phyloP scores from a whole-genome alignment of 2,888 invertebrate genomes.

The Macaria liturata region DNA sequence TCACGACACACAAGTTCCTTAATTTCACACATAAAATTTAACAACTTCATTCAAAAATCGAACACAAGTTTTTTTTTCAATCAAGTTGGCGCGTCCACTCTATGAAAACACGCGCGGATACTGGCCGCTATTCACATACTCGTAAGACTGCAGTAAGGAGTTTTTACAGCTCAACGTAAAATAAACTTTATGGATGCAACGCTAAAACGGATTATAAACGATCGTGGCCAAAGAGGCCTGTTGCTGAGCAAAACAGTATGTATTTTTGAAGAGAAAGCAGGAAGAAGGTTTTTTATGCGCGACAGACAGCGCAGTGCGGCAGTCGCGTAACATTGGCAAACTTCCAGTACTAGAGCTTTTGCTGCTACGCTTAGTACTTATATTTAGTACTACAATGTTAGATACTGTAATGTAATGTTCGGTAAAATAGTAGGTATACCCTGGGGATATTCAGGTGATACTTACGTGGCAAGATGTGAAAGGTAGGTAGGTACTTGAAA shows the following conservation, averaged over 20 bases:
- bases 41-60: constrained; percentile 4
- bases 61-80: constrained; percentile 5
- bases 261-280: constrained; percentile 22
- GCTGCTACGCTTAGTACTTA: constrained; percentile 2
- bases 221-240: neutral
- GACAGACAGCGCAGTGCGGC: constrained; percentile 46
- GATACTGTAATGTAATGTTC: too few relatives aligned
- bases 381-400: too few relatives aligned
- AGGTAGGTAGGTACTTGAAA: too few relatives aligned
- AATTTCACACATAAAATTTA: constrained; percentile 1
- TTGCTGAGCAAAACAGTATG: constrained; percentile 10
- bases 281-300: constrained; percentile 31
- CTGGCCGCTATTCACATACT: constrained; percentile 35
- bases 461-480: too few relatives aligned
- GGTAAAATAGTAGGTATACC: too few relatives aligned
- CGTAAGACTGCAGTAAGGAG: constrained; percentile 32
- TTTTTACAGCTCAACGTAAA: constrained; percentile 26
- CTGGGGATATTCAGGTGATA: too few relatives aligned
- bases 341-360: constrained; percentile 30
- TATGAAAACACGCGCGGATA: constrained; percentile 31
- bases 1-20: neutral
- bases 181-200: constrained; percentile 29
- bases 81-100: constrained; percentile 36
- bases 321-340: constrained; percentile 25
- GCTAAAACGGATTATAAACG: constrained; percentile 21